Percentiles rank a stretch among this genome's conserved stretches.
These are phyloP conservation scores for Meles meles DNA, from an alignment of 2,113 vertebrate genomes.

Conservation along the genomic window DNA sequence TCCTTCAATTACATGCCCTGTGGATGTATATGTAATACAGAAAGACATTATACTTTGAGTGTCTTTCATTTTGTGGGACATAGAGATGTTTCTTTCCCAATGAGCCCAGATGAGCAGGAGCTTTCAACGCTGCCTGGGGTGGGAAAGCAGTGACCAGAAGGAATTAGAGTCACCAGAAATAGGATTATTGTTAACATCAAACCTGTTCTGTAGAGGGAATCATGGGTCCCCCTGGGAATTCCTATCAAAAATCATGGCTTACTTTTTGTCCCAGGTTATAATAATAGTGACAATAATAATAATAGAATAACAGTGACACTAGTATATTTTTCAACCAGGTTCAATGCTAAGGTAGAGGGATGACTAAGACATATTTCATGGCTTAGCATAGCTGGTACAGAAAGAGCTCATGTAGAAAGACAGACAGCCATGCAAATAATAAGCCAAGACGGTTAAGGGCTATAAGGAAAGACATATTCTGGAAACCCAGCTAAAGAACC, in stretches of 20 bases:
- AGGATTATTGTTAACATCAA: neutral
- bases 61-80: neutral
- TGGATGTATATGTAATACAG: neutral
- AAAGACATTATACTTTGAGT: neutral
- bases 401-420: neutral
- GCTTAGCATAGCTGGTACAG: neutral
- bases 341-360: neutral
- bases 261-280: neutral
- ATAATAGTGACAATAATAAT: neutral
- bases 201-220: neutral
- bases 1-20: neutral
- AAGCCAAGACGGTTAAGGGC: neutral
- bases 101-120: neutral
- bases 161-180: neutral
- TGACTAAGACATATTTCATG: neutral
- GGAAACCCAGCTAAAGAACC: neutral
- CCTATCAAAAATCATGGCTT: neutral
- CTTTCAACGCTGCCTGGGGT: neutral
- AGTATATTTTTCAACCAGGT: neutral
- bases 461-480: neutral
- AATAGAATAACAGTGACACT: neutral
- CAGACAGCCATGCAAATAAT: neutral
- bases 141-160: neutral
- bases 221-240: neutral
- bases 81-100: neutral